Evolutionary conservation across 2,888 invertebrate species (phyloP), one percentile per base, ranked within the genome.

Genomic region (Perizoma flavofasciatum): DNA sequence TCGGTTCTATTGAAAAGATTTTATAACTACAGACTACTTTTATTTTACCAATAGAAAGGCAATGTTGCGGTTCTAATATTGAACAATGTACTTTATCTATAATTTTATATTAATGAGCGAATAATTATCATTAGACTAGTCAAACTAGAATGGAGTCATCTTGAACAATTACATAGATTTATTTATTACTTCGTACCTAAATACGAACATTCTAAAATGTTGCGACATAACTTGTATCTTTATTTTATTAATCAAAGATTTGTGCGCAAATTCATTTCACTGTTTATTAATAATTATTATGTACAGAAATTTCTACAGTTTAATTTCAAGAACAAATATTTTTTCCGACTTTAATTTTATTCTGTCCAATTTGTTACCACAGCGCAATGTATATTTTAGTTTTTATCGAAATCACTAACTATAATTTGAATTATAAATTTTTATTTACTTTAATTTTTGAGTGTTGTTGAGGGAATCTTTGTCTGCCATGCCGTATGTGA

Each of bases 401-500:
- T 76, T 73, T 71, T 77, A 76, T 77, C 71, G 68, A 77, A 81
- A 78, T 76, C 77, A 70, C 64, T 66, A 70, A 70, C 63, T 64
- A 67, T 66, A 69, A 67, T 65, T 73, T 64, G 64, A 66, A 63
- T 56, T 43, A 50, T 56, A 61, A 63, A 61, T 57, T 55, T 11
- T 57, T 46, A 62, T 63, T 65, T 64, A 57, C 59, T 37, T 61
- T 55, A 61, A 59, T 77, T 72, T 74, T 74, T 73, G 66, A 55
- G 70, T 72, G 75, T 75, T 78, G 74, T 80, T 74, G 71, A 74
- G 73, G 64, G 68, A 72, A 68, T 73, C 73, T 67, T 72, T 70
- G 78, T 75, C 82, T 83, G 88, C 88, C 88, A 89, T 89, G 85
- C 77, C 81, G 79, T 81, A 83, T 89, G 90, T 89, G 88, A 89